phyloP scores from a whole-genome alignment of 2,113 vertebrate species.

The Amphilophus citrinellus region DNA sequence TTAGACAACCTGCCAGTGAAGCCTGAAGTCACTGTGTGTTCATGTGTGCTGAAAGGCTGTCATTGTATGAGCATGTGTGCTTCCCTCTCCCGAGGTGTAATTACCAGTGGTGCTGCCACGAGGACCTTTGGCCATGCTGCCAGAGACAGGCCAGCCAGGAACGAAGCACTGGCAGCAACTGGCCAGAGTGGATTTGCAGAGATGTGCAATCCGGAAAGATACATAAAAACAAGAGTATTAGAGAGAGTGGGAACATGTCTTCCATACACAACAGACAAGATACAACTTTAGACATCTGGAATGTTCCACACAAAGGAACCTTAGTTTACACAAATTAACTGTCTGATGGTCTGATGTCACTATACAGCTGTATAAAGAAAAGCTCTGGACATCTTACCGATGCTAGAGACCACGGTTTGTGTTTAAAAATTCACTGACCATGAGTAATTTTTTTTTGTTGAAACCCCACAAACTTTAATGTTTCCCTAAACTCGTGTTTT shows the following conservation, averaged over 20 bases:
- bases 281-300: neutral
- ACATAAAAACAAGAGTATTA: neutral
- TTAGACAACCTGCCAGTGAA: slow-evolving; percentile 46
- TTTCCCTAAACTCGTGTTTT: neutral
- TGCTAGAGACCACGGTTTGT: neutral
- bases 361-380: neutral
- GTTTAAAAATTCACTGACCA: neutral
- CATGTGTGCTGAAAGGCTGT: neutral
- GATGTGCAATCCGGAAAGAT: slow-evolving; percentile 23
- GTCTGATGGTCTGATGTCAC: accelerated
- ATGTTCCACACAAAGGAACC: neutral
- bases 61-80: neutral
- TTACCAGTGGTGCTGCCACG: slow-evolving; percentile 50
- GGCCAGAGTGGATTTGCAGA: slow-evolving; percentile 35
- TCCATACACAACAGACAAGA: neutral
- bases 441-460: neutral
- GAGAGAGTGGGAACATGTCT: neutral
- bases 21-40: neutral
- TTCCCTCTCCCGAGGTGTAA: slow-evolving; percentile 51
- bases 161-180: slow-evolving; percentile 53
- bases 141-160: slow-evolving; percentile 15
- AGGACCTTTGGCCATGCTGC: slow-evolving; percentile 10
- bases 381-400: neutral
- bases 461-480: accelerated
- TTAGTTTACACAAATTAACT: neutral